Base-by-base conservation (phyloP, 2,888 invertebrate genomes). In the Hirudinaria manillensis region DNA sequence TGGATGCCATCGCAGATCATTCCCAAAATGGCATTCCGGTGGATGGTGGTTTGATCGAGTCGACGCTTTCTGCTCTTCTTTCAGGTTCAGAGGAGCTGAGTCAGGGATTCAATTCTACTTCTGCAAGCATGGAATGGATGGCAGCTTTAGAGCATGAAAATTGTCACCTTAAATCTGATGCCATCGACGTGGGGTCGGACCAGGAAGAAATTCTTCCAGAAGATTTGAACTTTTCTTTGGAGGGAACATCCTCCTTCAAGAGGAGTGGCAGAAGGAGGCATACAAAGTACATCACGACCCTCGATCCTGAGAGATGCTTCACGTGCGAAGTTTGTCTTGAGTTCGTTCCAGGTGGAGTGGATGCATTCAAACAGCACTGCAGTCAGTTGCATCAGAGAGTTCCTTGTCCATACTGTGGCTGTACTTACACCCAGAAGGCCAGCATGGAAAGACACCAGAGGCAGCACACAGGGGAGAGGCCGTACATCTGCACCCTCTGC, bases 361-460 rank as follows among this genome's bases (percentile, higher is more conserved):
- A 19, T 32, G 71, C 56, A 27, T 75, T 68, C 71, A 70, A 55
- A 24, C 51, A 56, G 3, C 75, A 75, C 65, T 75, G 75, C 61
- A 70, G 53, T 32, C 38, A 51, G 27, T 21, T 38, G 0, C 75
- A 75, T 38, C 55, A 70, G 45, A 70, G 75, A 19, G 68, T 75
- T 38, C 75, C 75, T 4, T 75, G 75, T 56, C 75, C 75, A 27
- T 75, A 71, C 38, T 75, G 75, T 56, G 75, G 75, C 24, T 70
- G 71, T 21, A 75, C 75, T 3, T 75, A 70, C 72, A 71, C 75
- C 16, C 75, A 75, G 70, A 75, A 75, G 65, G 75, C 75, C 21
- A 75, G 75, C 72, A 75, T 70, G 71, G 76, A 75, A 27, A 38
- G 75, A 36, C 75, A 75, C 38, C 75, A 75, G 70, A 55, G 75